A percentile compares a stretch with the other conserved stretches of the same genome.
phyloP scores from a whole-genome alignment of 2,888 invertebrate species.

The Dynastes maya region DNA sequence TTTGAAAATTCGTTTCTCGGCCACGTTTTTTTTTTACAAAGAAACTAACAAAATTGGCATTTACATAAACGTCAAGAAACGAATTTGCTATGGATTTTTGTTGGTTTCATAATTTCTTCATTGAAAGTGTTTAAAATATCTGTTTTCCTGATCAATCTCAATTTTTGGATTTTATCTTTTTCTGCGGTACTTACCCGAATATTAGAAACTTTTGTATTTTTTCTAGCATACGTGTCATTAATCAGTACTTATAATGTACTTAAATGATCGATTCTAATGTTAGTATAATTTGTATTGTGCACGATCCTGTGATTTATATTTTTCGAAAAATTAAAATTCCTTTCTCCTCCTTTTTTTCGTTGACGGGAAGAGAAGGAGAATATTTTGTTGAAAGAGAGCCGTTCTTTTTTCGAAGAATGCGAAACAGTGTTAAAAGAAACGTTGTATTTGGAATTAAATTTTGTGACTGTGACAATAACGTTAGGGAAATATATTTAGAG shows the following conservation, averaged over 20 bases:
- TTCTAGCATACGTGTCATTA: not conserved
- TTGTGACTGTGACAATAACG: constrained; percentile 70
- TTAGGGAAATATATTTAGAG: constrained; percentile 64
- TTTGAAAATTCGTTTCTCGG: constrained; percentile 50
- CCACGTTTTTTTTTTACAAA: not conserved
- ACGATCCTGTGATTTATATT: constrained; percentile 41
- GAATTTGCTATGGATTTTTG: constrained; percentile 15
- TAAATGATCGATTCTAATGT: constrained; percentile 30
- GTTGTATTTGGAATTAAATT: constrained; percentile 53
- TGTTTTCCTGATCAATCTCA: not conserved
- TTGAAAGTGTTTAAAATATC: not conserved
- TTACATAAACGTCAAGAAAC: not conserved
- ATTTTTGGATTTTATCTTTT: not conserved
- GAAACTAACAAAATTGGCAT: not conserved
- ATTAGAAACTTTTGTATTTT: not conserved
- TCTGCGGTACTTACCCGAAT: constrained; percentile 15
- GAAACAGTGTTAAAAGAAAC: constrained; percentile 2
- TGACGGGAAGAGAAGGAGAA: not conserved
- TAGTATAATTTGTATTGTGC: constrained; percentile 22
- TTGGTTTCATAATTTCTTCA: not conserved
- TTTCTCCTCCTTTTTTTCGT: constrained; percentile 17
- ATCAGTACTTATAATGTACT: constrained; percentile 42
- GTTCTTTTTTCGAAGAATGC: not conserved
- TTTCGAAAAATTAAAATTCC: constrained; percentile 29
- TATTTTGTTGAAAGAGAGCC: not conserved